These are phyloP conservation scores for Valencia hispanica DNA, from an alignment of 2,797 vertebrate genomes.

Conservation along the genomic window DNA sequence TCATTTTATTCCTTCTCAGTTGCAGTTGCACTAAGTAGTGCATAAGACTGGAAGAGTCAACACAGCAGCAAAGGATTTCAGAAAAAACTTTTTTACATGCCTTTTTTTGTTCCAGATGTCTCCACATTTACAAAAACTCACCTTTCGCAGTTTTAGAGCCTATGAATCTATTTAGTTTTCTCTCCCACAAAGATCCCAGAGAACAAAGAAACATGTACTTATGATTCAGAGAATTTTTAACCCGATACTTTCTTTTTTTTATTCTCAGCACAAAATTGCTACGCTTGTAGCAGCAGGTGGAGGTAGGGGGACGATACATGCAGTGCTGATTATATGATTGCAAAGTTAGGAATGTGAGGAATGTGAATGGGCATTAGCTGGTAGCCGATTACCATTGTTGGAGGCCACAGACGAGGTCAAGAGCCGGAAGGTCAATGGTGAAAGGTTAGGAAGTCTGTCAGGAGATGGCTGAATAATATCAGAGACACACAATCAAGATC, in stretches of 20 bases:
- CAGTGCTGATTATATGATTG: slow-evolving; percentile 26
- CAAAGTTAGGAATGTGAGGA: slow-evolving; percentile 61
- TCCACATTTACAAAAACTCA: slow-evolving; percentile 30
- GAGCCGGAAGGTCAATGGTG: slow-evolving; percentile 63
- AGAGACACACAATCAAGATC: neutral
- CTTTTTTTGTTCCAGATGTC: slow-evolving; percentile 18
- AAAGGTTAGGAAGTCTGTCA: slow-evolving; percentile 71
- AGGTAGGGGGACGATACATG: slow-evolving; percentile 42
- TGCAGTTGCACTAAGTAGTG: no score
- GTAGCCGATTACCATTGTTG: slow-evolving; percentile 70
- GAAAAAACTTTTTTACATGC: slow-evolving; percentile 21
- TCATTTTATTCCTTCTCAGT: neutral
- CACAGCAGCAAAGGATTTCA: slow-evolving; percentile 22
- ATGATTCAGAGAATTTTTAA: slow-evolving; percentile 1
- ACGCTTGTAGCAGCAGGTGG: slow-evolving; percentile 45
- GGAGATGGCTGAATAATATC: slow-evolving; percentile 42
- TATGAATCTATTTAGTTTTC: slow-evolving; percentile 2
- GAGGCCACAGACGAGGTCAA: slow-evolving; percentile 59
- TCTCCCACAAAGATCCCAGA: slow-evolving; percentile 4
- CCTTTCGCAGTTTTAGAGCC: neutral
- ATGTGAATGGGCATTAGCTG: slow-evolving; percentile 66
- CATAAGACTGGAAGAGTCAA: neutral
- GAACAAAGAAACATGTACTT: neutral
- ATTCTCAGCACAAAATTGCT: slow-evolving; percentile 1
- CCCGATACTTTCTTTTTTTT: neutral